phyloP scores from a whole-genome alignment of 1,140 invertebrate species.

The Trachymyrmex septentrionalis region DNA sequence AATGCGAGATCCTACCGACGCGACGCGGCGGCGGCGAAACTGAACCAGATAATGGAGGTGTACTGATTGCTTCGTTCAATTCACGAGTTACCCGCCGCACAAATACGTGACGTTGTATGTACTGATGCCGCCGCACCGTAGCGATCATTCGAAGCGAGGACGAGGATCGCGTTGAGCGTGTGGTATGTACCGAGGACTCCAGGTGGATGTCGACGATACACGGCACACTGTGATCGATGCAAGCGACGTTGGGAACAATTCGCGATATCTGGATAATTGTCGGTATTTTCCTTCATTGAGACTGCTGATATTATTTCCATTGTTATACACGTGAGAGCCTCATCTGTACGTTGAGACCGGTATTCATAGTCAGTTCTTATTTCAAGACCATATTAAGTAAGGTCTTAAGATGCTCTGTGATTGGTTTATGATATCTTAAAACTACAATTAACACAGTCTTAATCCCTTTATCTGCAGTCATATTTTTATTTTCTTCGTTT shows the following conservation, averaged over 20 bases:
- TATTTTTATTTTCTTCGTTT: too few relatives aligned
- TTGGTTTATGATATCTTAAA: too few relatives aligned
- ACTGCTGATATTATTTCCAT: background rate
- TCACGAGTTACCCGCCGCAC: constrained; percentile 58
- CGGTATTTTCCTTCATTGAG: constrained; percentile 33
- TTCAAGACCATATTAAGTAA: too few relatives aligned
- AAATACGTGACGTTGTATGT: constrained; percentile 62
- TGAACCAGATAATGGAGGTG: constrained; percentile 59
- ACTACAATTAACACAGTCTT: too few relatives aligned
- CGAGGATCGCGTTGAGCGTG: constrained; percentile 12
- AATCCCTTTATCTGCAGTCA: too few relatives aligned
- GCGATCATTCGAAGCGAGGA: constrained; percentile 51
- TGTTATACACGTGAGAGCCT: background rate
- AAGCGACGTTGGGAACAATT: constrained; percentile 11
- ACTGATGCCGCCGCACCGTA: constrained; percentile 41
- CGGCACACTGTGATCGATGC: constrained; percentile 33
- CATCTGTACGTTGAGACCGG: background rate
- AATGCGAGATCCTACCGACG: constrained; percentile 51
- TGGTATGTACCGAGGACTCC: constrained; percentile 12
- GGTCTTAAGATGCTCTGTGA: too few relatives aligned
- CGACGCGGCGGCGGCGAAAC: constrained; percentile 45
- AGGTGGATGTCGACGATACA: constrained; percentile 42
- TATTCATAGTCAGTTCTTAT: too few relatives aligned
- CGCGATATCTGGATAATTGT: background rate
- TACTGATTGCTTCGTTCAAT: constrained; percentile 66